These are phyloP conservation scores for Spodoptera frugiperda DNA, from an alignment of 1,140 invertebrate species.

Conservation along the genomic window DNA sequence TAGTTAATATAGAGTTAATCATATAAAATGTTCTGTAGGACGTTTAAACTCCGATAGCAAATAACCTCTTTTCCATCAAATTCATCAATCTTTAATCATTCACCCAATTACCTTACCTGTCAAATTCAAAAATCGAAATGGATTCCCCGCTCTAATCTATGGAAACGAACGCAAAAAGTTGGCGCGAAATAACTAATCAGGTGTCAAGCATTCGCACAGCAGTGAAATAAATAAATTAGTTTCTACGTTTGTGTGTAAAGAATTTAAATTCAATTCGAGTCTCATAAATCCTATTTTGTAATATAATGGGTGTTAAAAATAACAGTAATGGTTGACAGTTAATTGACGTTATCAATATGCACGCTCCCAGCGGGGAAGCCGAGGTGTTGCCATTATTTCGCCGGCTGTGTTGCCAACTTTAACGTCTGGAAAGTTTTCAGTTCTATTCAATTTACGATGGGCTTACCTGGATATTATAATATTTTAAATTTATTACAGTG, in stretches of 20 bases:
- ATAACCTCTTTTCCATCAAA: no score
- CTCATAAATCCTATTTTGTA: constrained; percentile 29
- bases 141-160: constrained; percentile 7
- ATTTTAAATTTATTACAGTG: no score
- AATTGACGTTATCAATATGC: constrained; percentile 18
- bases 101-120: constrained; percentile 7
- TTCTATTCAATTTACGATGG: not conserved
- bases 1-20: no score
- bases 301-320: constrained; percentile 38
- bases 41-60: no score
- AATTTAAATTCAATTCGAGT: constrained; percentile 6
- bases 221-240: not conserved
- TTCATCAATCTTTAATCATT: no score
- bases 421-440: constrained; percentile 12
- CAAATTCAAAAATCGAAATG: constrained; percentile 16
- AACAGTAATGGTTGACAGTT: constrained; percentile 41
- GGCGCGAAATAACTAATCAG: not conserved
- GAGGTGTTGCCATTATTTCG: constrained; percentile 30
- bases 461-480: not conserved
- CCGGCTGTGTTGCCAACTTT: constrained; percentile 2
- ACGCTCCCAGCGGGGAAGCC: not conserved
- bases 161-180: constrained; percentile 5
- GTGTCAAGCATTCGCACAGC: not conserved
- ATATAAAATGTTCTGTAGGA: no score
- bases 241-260: not conserved